These are phyloP conservation scores for Agriotes lineatus DNA, from an alignment of 2,888 invertebrate genomes.

Conservation along the genomic window DNA sequence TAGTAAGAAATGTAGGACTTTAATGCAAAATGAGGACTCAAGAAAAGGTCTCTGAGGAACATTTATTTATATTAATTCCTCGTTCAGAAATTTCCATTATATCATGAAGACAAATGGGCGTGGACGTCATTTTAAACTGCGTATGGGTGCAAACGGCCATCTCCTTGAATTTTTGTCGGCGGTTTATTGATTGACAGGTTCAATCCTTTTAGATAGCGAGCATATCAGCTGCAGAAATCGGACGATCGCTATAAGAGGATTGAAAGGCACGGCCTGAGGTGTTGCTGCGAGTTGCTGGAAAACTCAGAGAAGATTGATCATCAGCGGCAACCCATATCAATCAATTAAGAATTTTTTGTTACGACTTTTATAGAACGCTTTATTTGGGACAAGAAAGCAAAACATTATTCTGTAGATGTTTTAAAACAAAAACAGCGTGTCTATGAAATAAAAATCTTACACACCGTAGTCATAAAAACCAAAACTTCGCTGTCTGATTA, in stretches of 20 bases:
- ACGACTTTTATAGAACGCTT: no score
- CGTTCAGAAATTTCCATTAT: neutral
- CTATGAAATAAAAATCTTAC: no score
- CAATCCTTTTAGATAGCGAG: slow-evolving; percentile 1
- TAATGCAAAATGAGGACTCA: neutral
- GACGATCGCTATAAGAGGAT: neutral
- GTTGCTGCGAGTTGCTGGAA: neutral
- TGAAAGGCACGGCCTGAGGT: neutral
- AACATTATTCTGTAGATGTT: no score
- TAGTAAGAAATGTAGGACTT: neutral
- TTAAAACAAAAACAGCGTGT: no score
- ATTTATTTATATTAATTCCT: slow-evolving; percentile 11
- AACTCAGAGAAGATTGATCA: neutral
- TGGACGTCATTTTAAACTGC: neutral
- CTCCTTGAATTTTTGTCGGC: neutral
- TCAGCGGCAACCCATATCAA: neutral
- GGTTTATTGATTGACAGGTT: neutral
- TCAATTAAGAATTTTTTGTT: neutral
- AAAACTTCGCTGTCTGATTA: no score
- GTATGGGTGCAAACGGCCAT: neutral
- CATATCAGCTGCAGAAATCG: neutral
- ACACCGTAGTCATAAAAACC: no score
- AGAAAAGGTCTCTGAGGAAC: neutral
- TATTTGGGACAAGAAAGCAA: no score
- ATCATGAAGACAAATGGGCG: neutral